These are phyloP conservation scores for Borostomias antarcticus DNA, from an alignment of 2,797 vertebrate species.

Conservation along the genomic window DNA sequence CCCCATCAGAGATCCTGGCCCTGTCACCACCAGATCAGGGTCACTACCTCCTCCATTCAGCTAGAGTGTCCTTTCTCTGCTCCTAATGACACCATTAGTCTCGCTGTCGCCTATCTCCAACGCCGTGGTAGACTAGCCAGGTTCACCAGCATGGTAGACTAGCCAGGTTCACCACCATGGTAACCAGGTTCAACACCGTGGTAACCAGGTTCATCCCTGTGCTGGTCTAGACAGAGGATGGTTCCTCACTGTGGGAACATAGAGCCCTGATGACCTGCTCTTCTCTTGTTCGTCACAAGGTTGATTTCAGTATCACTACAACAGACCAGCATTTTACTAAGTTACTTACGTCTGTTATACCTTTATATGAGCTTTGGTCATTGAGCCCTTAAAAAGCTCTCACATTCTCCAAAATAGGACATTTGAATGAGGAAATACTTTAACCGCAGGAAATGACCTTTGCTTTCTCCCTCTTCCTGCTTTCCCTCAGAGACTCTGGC, in stretches of 20 bases:
- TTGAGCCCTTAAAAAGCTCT: background rate
- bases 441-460: slow-evolving; percentile 22
- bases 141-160: background rate
- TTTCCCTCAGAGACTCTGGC: slow-evolving; percentile 40
- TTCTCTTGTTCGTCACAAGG: too few relatives aligned
- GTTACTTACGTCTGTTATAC: too few relatives aligned
- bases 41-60: slow-evolving; percentile 79
- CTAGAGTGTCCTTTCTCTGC: slow-evolving; percentile 64
- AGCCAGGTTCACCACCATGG: too few relatives aligned
- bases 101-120: slow-evolving; percentile 45
- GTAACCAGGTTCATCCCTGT: too few relatives aligned
- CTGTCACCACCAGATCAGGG: slow-evolving; percentile 69
- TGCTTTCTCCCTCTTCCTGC: slow-evolving; percentile 19
- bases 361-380: background rate
- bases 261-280: too few relatives aligned
- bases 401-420: background rate
- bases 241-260: background rate
- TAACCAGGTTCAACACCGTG: too few relatives aligned
- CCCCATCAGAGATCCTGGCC: slow-evolving; percentile 56
- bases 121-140: background rate
- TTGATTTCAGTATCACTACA: too few relatives aligned
- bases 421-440: background rate
- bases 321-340: too few relatives aligned
- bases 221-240: slow-evolving; percentile 1
- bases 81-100: slow-evolving; percentile 74